A percentile compares a stretch with the other conserved stretches of the same genome.
phyloP scores from a whole-genome alignment of 2,888 invertebrate genomes.

The Cremastobaeus sp. region DNA sequence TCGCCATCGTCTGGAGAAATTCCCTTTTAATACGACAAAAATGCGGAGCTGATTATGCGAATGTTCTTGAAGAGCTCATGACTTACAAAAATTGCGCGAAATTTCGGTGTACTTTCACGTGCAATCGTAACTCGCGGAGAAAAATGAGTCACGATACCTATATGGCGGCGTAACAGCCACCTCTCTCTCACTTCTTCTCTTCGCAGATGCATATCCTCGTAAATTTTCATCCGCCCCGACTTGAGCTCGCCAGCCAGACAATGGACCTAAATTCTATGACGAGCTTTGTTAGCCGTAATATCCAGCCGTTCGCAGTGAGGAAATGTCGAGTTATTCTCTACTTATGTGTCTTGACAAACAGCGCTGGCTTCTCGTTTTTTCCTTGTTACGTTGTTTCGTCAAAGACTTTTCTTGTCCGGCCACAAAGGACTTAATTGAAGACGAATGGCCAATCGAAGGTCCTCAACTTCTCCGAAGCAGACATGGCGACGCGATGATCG shows the following conservation, averaged over 20 bases:
- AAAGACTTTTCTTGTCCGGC: conserved; percentile 1
- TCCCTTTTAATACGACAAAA: neutral
- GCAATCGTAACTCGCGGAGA: conserved; percentile 28
- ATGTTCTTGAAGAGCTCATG: neutral
- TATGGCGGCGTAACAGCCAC: conserved; percentile 13
- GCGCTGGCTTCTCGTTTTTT: conserved; percentile 12
- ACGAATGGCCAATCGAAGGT: conserved; percentile 32
- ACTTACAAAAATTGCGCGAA: conserved; percentile 26
- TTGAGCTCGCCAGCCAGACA: conserved; percentile 40
- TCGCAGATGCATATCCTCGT: conserved; percentile 41
- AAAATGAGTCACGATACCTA: conserved; percentile 50
- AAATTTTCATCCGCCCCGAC: conserved; percentile 51
- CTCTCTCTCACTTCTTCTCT: neutral
- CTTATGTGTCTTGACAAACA: conserved; percentile 50
- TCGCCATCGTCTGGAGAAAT: too few species aligned
- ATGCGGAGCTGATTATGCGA: neutral
- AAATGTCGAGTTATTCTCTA: conserved; percentile 53
- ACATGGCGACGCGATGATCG: conserved; percentile 4
- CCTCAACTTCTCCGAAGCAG: conserved; percentile 10
- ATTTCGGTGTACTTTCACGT: conserved; percentile 37
- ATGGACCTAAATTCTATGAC: conserved; percentile 59
- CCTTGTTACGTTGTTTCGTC: conserved; percentile 4
- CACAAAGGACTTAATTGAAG: conserved; percentile 46
- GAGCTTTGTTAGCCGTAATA: conserved; percentile 53
- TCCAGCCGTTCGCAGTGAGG: conserved; percentile 44